Evolutionary conservation across 2,888 invertebrate genomes (phyloP).

Genomic region (Slavum lentiscoides): DNA sequence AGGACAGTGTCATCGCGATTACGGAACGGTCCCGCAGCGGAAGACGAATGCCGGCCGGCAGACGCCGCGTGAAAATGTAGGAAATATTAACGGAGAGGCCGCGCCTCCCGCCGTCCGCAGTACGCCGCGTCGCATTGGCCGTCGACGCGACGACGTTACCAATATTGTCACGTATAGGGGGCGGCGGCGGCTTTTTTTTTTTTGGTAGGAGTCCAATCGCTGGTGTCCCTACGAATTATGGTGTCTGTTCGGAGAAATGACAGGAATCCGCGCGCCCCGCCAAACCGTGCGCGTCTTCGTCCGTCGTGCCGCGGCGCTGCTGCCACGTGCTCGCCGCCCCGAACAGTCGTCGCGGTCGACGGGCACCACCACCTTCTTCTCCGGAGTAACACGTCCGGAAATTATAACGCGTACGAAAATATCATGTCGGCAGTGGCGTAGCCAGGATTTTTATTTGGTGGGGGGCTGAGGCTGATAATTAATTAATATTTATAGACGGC

Average conservation of each 20-base stretch:
- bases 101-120: conserved; percentile 6
- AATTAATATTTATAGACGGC: too few relatives aligned
- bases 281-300: not conserved
- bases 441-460: too few relatives aligned
- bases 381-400: too few relatives aligned
- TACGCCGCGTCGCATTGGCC: too few relatives aligned
- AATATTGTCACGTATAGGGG: conserved; percentile 12
- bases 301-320: too few relatives aligned
- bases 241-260: conserved; percentile 20
- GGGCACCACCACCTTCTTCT: too few relatives aligned
- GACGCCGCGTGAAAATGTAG: not conserved
- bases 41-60: not conserved
- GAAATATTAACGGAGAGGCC: not conserved
- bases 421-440: too few relatives aligned
- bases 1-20: not conserved
- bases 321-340: too few relatives aligned
- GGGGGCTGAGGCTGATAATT: too few relatives aligned
- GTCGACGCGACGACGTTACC: not conserved
- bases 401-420: too few relatives aligned
- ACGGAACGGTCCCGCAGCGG: not conserved
- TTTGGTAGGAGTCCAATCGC: conserved; percentile 45
- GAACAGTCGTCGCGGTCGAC: too few relatives aligned
- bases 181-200: conserved; percentile 10
- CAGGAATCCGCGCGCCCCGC: not conserved
- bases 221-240: conserved; percentile 36